Evolutionary conservation across 53 echinoderm and acorn worm genomes (phyloP).

Genomic region (Hippasteria phrygiana): DNA sequence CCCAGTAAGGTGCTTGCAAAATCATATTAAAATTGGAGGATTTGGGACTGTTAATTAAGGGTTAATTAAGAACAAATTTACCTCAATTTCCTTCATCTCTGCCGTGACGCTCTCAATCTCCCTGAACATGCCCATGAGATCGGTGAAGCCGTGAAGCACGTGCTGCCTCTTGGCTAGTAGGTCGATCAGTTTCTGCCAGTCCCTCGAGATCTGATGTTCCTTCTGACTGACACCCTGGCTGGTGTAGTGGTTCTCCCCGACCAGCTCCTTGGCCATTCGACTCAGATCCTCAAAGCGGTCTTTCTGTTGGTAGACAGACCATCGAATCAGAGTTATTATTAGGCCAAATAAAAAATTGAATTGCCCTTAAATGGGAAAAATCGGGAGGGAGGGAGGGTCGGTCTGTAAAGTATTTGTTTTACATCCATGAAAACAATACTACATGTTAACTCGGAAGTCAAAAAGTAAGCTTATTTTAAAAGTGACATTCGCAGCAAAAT

Average conservation of each 20-base stretch:
- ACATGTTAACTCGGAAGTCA: too few species aligned
- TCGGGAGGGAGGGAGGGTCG: too few species aligned
- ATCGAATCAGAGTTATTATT: not conserved
- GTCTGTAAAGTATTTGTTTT: too few species aligned
- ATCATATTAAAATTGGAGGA: too few species aligned
- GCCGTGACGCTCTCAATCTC: slow-evolving; percentile 87
- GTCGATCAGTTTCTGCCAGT: slow-evolving; percentile 85
- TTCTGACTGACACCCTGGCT: slow-evolving; percentile 57
- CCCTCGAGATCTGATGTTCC: slow-evolving; percentile 76
- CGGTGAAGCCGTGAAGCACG: slow-evolving; percentile 82
- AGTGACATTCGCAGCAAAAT: too few species aligned
- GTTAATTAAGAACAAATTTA: not conserved
- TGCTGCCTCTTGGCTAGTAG: slow-evolving; percentile 82
- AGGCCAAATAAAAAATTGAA: too few species aligned
- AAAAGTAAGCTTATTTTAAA: too few species aligned
- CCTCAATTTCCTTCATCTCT: slow-evolving; percentile 92
- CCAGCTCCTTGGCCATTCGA: slow-evolving; percentile 87
- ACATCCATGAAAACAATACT: too few species aligned
- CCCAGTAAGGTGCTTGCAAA: too few species aligned
- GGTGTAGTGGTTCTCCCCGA: slow-evolving; percentile 79
- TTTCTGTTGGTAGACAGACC: slow-evolving; percentile 62
- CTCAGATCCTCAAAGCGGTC: slow-evolving; percentile 86
- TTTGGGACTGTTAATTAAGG: not conserved
- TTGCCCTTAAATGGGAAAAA: too few species aligned
- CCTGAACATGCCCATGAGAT: slow-evolving; percentile 90